These are phyloP conservation scores for Tanypteryx hageni DNA, from an alignment of 2,888 invertebrate species.

Conservation along the genomic window DNA sequence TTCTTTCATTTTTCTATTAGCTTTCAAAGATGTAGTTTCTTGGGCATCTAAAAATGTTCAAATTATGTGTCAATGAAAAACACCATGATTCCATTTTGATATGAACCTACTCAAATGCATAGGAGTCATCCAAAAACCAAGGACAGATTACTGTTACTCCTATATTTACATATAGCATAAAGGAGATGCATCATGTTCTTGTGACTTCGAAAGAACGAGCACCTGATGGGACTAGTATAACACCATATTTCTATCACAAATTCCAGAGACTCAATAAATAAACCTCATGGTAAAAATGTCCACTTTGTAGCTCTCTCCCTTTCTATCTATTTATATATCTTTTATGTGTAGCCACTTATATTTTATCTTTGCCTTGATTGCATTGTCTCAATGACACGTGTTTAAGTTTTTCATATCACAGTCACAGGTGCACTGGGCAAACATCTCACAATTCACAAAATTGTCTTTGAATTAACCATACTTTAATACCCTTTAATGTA, in stretches of 20 bases:
- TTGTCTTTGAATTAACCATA: not conserved
- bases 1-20: not conserved
- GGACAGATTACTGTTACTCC: constrained; percentile 37
- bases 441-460: not conserved
- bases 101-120: constrained; percentile 38
- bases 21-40: not conserved
- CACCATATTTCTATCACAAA: constrained; percentile 58
- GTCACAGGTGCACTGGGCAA: constrained; percentile 51
- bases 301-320: not conserved
- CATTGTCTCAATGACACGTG: not conserved
- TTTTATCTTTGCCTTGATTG: not conserved
- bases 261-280: constrained; percentile 47
- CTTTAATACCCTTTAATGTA: constrained; percentile 84
- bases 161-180: constrained; percentile 25
- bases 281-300: constrained; percentile 37
- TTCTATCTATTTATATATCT: not conserved
- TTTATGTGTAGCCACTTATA: constrained; percentile 12
- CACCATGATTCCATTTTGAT: not conserved
- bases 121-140: not conserved
- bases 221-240: constrained; percentile 57
- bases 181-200: constrained; percentile 37
- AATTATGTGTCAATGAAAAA: constrained; percentile 2
- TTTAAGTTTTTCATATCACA: constrained; percentile 44
- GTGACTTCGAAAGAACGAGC: constrained; percentile 27
- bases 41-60: not conserved